Base-by-base conservation (phyloP, 2,113 vertebrate species). In the Pollimyrus isidori region DNA sequence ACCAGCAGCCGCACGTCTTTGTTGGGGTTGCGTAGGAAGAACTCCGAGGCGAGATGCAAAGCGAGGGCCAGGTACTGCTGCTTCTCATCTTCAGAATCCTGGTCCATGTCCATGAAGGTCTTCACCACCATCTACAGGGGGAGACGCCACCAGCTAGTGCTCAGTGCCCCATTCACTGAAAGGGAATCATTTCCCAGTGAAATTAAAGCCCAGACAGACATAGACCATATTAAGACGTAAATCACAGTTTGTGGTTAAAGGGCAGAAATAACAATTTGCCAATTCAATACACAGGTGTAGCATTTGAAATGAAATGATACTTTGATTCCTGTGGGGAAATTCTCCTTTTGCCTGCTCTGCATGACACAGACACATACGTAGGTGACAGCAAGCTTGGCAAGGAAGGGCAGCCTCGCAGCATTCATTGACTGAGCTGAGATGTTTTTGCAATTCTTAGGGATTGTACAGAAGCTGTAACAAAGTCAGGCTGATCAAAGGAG, bases 71-170 rank as follows among this genome's bases (percentile, higher is more conserved):
- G 97, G 95, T 99, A 99, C 94, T 99, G 98, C 94, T 99, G 98
- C 93, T 99, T 99, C 94, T 99, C 98, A 91, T 99, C 98, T 95
- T 99, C 98, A 0, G 98, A 99, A 94, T 99, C 98, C 95, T 99
- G 98, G 96, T 99, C 98, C 98, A 99, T 99, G 94, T 99, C 98
- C 98, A 99, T 99, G 93, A 98, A 99, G 5, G 98, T 99, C 95
- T 99, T 99, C 87, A 99, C 98, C 94, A 99, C 98, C 98, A 99
- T 98, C 98, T 99, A 92, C 89, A 88, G 85, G 89, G 91, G 84
- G 88, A 53, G 56, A 92, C 92, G 1, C 9, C 49, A 80, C 7
- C 13, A 19, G 21, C 45, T 9, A 62, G 23, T 11, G 23, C 23
- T 3, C 82, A 85, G 21, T 48, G 82, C 35, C 17, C 30, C 17